Conservation (phyloP, 2,797 vertebrate genomes). For the Echeneis naucrates region DNA sequence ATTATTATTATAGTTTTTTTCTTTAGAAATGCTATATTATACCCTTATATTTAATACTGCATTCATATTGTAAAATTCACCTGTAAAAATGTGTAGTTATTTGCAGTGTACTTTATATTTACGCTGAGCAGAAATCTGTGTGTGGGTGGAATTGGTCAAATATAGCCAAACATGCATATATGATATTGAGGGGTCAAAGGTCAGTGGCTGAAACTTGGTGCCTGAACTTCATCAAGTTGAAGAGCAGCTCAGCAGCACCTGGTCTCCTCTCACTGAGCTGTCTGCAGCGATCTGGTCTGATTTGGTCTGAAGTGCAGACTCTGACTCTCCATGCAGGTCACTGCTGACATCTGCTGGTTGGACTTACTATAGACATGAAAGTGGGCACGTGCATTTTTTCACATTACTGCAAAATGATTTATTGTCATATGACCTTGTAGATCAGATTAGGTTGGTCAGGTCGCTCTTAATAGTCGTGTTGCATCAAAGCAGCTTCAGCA, state of each 20-base stretch:
- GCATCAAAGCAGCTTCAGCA: neutral
- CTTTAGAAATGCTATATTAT: too few species aligned
- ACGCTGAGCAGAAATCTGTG: neutral
- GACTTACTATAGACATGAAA: neutral
- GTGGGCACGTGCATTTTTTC: too few species aligned
- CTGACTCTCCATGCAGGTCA: slow-evolving; percentile 9
- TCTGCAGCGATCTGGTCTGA: slow-evolving; percentile 3
- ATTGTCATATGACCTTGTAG: neutral
- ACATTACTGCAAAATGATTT: neutral
- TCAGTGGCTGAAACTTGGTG: neutral
- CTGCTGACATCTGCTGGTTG: slow-evolving; percentile 76
- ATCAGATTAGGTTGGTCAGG: neutral
- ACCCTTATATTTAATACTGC: too few species aligned
- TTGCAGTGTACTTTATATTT: too few species aligned
- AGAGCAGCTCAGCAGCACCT: slow-evolving; percentile 26
- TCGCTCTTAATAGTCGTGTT: neutral
- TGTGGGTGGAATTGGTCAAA: neutral
- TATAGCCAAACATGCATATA: neutral
- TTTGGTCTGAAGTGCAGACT: neutral
- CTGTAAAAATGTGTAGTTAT: too few species aligned
- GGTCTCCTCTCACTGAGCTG: neutral
- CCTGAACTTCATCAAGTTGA: slow-evolving; percentile 24
- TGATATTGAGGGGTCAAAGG: neutral
- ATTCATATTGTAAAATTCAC: too few species aligned
- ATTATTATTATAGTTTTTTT: neutral